Evolutionary conservation across 2,888 invertebrate species (phyloP), one percentile per base, ranked within the genome.

Genomic region (Anarsia innoxiella): DNA sequence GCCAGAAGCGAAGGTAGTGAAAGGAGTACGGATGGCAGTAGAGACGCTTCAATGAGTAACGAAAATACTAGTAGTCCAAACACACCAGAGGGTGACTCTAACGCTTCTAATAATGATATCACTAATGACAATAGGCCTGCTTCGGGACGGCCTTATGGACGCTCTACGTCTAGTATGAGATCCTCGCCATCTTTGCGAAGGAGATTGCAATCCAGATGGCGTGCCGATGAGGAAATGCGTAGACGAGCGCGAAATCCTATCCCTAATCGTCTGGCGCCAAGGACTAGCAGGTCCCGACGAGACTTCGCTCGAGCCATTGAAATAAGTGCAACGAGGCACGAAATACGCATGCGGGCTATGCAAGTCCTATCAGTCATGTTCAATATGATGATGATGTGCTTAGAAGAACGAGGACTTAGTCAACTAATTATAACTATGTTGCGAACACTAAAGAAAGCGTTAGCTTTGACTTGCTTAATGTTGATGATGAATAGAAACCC

Each of bases 311-410:
- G 79, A 32, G 65, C 71, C 1, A 59, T 82, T 35, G 82, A 82
- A 59, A 70, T 82, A 16, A 76, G 73, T 45, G 73, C 77, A 12
- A 84, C 82, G 2, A 65, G 82, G 36, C 79, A 82, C 49, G 79
- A 79, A 51, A 78, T 86, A 42, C 74, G 84, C n/a, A 76, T 82
- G 73, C 64, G 84, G 36, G 85, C 84, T 10, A 82, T 80, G 77
- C 79, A 80, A 53, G 79, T 86, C 1, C 53, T 86, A 12, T 80
- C 84, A n/a, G 73, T 80, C 2, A 82, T 86, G 80, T 85, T 86
- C 46, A 80, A 83, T 45, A 80, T 83, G 70, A 85, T 86, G 85
- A 84, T 86, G 83, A 76, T 77, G 73, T 85, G 86, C 43, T 61
- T 84, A 16, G 83, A 84, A 44, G 82, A 82, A 45, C 64, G 72